Percentiles rank a stretch among this genome's conserved stretches.
These are phyloP conservation scores for Carterocephalus palaemon DNA, from an alignment of 2,888 invertebrate species.

Conservation along the genomic window DNA sequence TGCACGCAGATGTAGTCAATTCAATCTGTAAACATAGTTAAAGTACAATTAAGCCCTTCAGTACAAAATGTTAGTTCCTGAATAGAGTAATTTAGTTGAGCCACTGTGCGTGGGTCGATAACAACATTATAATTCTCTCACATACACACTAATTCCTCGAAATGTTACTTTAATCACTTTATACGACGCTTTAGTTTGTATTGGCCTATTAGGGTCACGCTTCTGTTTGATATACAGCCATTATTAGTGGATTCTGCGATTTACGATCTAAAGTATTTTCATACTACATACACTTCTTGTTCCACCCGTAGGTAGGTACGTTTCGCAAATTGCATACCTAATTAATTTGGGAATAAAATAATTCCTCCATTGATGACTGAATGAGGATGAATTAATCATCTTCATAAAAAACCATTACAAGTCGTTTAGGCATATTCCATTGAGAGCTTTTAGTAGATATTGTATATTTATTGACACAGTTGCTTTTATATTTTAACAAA, in stretches of 20 bases:
- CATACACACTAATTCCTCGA: conserved; percentile 53
- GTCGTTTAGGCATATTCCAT: too few relatives aligned
- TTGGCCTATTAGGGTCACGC: conserved; percentile 56
- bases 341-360: too few relatives aligned
- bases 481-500: too few relatives aligned
- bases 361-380: too few relatives aligned
- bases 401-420: too few relatives aligned
- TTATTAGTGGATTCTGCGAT: conserved; percentile 43
- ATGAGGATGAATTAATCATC: too few relatives aligned
- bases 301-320: too few relatives aligned
- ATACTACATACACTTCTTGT: too few relatives aligned
- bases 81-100: conserved; percentile 35
- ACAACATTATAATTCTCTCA: conserved; percentile 65
- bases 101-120: conserved; percentile 53
- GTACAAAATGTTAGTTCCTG: background rate
- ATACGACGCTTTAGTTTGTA: conserved; percentile 61
- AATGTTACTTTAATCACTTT: conserved; percentile 75
- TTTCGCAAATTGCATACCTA: conserved; percentile 42
- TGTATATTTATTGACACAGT: too few relatives aligned
- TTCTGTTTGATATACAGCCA: conserved; percentile 56
- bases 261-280: conserved; percentile 37
- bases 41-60: background rate
- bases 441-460: too few relatives aligned
- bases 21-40: too few relatives aligned
- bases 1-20: too few relatives aligned